Evolutionary conservation across 2,113 vertebrate species (phyloP).

Genomic region (Orthochromis malagaraziensis): DNA sequence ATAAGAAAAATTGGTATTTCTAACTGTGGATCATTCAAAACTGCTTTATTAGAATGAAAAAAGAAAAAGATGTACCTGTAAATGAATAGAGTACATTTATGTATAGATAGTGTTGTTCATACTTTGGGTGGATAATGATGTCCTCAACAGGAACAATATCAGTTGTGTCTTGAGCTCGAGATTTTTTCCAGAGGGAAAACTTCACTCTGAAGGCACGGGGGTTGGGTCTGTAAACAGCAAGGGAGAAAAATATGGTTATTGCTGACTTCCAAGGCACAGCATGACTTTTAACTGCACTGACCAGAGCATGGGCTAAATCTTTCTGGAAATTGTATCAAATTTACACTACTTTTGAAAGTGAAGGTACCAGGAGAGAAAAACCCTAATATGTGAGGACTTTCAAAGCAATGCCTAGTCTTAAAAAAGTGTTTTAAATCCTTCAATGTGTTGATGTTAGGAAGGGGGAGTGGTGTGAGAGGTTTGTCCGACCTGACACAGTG

Average conservation of each 20-base stretch:
- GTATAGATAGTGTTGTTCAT: neutral
- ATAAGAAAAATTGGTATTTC: neutral
- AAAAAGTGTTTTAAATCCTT: neutral
- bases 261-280: neutral
- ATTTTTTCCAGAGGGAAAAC: slow-evolving; percentile 72
- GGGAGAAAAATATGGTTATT: neutral
- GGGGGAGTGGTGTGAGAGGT: neutral
- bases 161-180: neutral
- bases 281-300: neutral
- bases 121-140: slow-evolving; percentile 78
- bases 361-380: neutral
- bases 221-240: slow-evolving; percentile 56
- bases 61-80: neutral
- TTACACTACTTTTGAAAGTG: neutral
- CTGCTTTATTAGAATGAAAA: neutral
- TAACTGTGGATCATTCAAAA: neutral
- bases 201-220: slow-evolving; percentile 71
- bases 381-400: neutral
- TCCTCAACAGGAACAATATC: slow-evolving; percentile 48
- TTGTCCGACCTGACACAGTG: slow-evolving; percentile 85
- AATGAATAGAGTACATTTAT: accelerated
- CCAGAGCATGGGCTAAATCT: accelerated
- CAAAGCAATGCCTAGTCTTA: neutral
- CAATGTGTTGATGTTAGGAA: neutral
- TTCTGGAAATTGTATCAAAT: neutral